Base-by-base conservation (phyloP, 2,113 vertebrate species). In the Trematocara variabile region DNA sequence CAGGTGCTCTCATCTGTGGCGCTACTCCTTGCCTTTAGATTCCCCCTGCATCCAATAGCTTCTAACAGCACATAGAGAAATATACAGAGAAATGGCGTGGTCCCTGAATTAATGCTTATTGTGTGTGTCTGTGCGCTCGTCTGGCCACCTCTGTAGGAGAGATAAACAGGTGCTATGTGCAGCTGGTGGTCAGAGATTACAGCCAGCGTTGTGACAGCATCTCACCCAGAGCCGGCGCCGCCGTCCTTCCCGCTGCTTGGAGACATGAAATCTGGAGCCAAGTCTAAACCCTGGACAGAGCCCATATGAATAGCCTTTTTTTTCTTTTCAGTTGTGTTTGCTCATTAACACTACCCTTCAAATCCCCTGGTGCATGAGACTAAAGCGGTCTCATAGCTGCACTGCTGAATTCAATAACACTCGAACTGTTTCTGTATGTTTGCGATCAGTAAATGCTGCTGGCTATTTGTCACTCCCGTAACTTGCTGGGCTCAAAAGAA, bases 131-230 rank as follows among this genome's bases (percentile, higher is more conserved):
- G 28, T 87, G 52, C 28, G 11, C 10, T 7, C 53, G 30, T 34
- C 46, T 54, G 79, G 34, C 86, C 84, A 78, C 80, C 73, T 90
- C 65, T 90, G 91, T 65, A 63, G 52, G 50, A 54, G 82, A 88
- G 87, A 88, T 91, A 92, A 94, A 88, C 86, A 91, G 87, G 85
- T 91, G 88, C 90, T 37, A 5, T 83, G 91, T 81, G 88, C 93
- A 94, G 90, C 94, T 94, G 91, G 82, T 85, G 86, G 91, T 88
- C 82, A 90, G 85, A 94, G 91, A 95, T 95, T 92, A 89, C 88
- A 86, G 89, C 82, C 90, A 85, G 18, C 41, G 9, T 41, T 83
- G 87, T 91, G 86, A 92, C 92, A 91, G 80, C 75, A 28, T 88
- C 87, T 89, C 86, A 68, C 86, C 88, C 63, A 0, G 46, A 79